Evolutionary conservation across 2,113 vertebrate genomes (phyloP), one percentile per base, ranked within the genome.

Genomic region (Hippopotamus amphibius): DNA sequence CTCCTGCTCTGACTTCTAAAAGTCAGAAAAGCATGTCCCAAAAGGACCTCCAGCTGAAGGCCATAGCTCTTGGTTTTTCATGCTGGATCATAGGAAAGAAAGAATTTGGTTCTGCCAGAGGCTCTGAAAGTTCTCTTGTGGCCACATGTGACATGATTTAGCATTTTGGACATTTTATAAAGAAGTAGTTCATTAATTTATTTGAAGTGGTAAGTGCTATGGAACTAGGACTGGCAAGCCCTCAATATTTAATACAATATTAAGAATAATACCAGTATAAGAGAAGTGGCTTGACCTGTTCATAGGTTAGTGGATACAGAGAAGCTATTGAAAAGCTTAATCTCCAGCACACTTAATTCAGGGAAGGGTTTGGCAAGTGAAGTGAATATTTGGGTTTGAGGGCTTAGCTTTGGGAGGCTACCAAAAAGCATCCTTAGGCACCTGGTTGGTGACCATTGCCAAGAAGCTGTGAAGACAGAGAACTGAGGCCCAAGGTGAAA

Each of bases 121-220:
- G 13, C 55, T 59, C 48, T 95, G 71, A 97, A 84, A 95, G 37
- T 97, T 82, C 46, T 90, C 66, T 95, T 96, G 22, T 94, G 82
- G 95, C 84, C 92, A 89, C 0, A 1, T 97, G 88, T 83, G 7
- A 83, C 59, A 53, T 82, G 89, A 55, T 95, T 97, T 96, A 98
- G 96, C 65, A 81, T 98, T 96, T 98, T 85, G 96, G 92, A 93
- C 88, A 96, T 97, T 98, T 97, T 98, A 87, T 4, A 66, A 97
- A 90, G 82, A 97, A 97, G 96, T 80, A 98, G 77, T 95, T 96
- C 61, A 95, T 97, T 97, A 50, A 1, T 97, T 97, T 97, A 97
- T 97, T 77, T 19, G 0, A 98, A 95, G 96, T 97, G 86, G 24
- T 89, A 81, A 82, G 19, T 2, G 0, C 5, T 68, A 8, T 63